Percentiles rank a stretch among this genome's conserved stretches.
These are phyloP conservation scores for Phorcus lineatus DNA, from an alignment of 2,888 invertebrate genomes.

Conservation along the genomic window DNA sequence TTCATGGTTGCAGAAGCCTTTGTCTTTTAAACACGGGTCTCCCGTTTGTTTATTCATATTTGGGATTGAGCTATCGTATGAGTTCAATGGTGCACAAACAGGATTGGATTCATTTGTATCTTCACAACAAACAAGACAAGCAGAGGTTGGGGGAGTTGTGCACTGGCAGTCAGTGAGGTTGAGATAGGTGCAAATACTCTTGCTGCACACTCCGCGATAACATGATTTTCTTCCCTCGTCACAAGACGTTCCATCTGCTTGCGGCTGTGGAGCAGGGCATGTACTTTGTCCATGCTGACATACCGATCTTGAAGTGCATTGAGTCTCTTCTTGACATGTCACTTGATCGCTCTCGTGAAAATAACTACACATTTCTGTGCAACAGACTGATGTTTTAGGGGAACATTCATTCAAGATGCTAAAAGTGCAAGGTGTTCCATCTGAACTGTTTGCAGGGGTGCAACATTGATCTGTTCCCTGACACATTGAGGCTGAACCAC, in stretches of 20 bases:
- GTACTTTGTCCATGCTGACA: conserved; percentile 45
- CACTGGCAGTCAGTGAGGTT: conserved; percentile 44
- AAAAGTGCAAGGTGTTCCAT: conserved; percentile 37
- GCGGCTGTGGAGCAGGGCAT: conserved; percentile 39
- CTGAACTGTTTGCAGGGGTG: conserved; percentile 38
- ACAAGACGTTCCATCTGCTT: conserved; percentile 46
- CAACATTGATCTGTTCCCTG: conserved; percentile 48
- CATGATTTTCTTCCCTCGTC: conserved; percentile 46
- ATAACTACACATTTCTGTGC: conserved; percentile 42
- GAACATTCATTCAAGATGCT: conserved; percentile 55
- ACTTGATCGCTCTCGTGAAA: background rate
- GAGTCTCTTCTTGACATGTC: conserved; percentile 42
- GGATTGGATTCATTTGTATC: background rate
- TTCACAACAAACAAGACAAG: conserved; percentile 50
- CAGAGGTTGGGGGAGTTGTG: background rate
- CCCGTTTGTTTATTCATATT: conserved; percentile 34
- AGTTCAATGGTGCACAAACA: conserved; percentile 29
- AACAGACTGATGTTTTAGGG: conserved; percentile 44
- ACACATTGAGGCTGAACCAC: conserved; percentile 48
- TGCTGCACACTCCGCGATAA: conserved; percentile 46
- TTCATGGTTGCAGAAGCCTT: conserved; percentile 49
- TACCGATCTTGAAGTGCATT: conserved; percentile 39
- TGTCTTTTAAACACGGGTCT: conserved; percentile 40
- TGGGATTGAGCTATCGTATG: background rate
- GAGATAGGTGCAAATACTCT: conserved; percentile 43